Evolutionary conservation across 2,797 vertebrate species (phyloP).

Genomic region (Nyctibius grandis): DNA sequence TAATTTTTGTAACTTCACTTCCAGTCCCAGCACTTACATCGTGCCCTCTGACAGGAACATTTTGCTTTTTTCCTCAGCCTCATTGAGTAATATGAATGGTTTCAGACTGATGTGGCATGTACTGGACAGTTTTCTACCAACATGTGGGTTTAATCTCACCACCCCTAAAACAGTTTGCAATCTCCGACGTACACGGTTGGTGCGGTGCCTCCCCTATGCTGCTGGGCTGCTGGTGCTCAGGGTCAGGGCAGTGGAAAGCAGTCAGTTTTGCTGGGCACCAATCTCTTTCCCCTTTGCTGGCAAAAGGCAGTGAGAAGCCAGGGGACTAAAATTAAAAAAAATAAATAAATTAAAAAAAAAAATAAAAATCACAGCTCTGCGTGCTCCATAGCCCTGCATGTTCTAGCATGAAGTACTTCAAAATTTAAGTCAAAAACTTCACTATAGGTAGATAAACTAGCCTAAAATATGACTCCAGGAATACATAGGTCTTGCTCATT

Average conservation of each 20-base stretch:
- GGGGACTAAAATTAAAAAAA: no score
- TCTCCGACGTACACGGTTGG: fast-evolving
- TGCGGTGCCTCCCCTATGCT: not conserved
- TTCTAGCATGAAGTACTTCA: not conserved
- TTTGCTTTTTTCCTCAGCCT: not conserved
- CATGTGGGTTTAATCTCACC: fast-evolving
- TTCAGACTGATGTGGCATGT: fast-evolving
- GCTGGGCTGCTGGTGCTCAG: not conserved
- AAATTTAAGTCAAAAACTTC: not conserved
- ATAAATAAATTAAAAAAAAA: no score
- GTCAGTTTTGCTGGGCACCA: not conserved
- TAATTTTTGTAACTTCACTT: not conserved
- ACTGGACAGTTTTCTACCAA: not conserved
- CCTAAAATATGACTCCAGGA: not conserved
- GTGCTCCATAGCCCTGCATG: fast-evolving
- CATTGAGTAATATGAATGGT: fast-evolving
- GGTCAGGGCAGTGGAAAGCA: not conserved
- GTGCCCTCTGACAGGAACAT: fast-evolving
- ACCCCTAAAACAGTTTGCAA: no score
- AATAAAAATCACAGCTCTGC: not conserved
- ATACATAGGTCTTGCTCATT: not conserved
- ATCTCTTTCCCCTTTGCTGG: not conserved
- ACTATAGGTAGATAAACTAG: not conserved
- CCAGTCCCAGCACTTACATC: not conserved
- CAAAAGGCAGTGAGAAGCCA: not conserved